Evolutionary conservation across 1,140 invertebrate genomes (phyloP).

Genomic region (Octopus sinensis): DNA sequence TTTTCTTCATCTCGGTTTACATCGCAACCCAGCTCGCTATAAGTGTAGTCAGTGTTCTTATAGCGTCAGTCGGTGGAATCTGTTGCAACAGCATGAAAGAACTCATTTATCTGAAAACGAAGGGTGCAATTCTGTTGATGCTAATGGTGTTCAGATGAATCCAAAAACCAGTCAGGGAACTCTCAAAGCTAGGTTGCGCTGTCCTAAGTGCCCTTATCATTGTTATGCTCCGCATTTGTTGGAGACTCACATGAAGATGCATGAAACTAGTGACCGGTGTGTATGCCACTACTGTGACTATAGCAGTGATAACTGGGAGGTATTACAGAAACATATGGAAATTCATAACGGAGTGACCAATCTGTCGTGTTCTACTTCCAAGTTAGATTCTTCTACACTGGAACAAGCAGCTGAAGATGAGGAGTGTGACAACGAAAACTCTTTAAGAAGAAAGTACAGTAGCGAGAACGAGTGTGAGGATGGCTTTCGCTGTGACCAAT

Average conservation of each 20-base stretch:
- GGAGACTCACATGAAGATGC: slow-evolving; percentile 34
- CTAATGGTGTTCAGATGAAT: background rate
- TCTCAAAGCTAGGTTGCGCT: slow-evolving; percentile 11
- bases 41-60: slow-evolving; percentile 47
- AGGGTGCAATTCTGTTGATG: background rate
- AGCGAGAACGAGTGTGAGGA: slow-evolving; percentile 28
- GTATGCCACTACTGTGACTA: slow-evolving; percentile 37
- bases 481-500: slow-evolving; percentile 44
- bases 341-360: background rate
- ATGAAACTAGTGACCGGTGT: slow-evolving; percentile 32
- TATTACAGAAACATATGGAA: slow-evolving; percentile 26
- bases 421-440: slow-evolving; percentile 25
- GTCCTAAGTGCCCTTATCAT: slow-evolving; percentile 35
- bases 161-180: background rate
- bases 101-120: slow-evolving; percentile 35
- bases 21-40: slow-evolving; percentile 41
- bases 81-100: slow-evolving; percentile 43
- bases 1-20: slow-evolving; percentile 46
- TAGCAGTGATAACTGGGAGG: slow-evolving; percentile 27
- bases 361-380: too few relatives aligned
- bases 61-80: slow-evolving; percentile 39
- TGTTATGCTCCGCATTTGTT: slow-evolving; percentile 26
- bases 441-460: slow-evolving; percentile 13
- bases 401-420: slow-evolving; percentile 23
- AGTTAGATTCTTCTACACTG: slow-evolving; percentile 13